Conservation (phyloP, 1,140 invertebrate species). For the Eumaeus atala region DNA sequence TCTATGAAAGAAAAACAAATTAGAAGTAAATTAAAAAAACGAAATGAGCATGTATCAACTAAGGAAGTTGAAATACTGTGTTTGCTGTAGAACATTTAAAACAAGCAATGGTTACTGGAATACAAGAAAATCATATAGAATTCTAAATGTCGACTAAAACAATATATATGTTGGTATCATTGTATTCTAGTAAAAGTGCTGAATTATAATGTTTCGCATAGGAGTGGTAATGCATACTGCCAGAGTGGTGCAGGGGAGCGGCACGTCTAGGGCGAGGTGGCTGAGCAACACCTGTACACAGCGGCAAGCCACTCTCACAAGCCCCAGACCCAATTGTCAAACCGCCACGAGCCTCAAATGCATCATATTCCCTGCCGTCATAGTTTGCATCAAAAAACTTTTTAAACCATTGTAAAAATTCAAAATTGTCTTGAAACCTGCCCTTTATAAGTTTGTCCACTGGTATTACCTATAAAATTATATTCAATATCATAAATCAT, state of each 20-base stretch:
- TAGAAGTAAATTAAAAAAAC: slow-evolving; percentile 58
- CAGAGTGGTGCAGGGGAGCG: slow-evolving; percentile 45
- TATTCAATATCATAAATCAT: not conserved
- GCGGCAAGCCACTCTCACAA: slow-evolving; percentile 59
- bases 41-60: slow-evolving; percentile 22
- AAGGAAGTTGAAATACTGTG: slow-evolving; percentile 13
- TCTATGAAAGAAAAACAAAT: slow-evolving; percentile 78
- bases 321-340: slow-evolving; percentile 61
- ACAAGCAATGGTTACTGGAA: slow-evolving; percentile 22
- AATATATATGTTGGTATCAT: slow-evolving; percentile 1
- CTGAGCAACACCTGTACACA: slow-evolving; percentile 39
- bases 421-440: slow-evolving; percentile 99
- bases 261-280: slow-evolving; percentile 38
- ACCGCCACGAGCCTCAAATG: slow-evolving; percentile 84
- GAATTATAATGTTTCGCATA: not conserved
- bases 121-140: no score
- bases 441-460: slow-evolving; percentile 98
- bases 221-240: slow-evolving; percentile 55
- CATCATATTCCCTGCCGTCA: slow-evolving; percentile 95
- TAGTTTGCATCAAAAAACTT: slow-evolving; percentile 99
- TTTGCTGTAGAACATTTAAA: not conserved
- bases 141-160: no score
- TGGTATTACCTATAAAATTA: slow-evolving; percentile 88
- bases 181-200: slow-evolving; percentile 2
- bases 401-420: slow-evolving; percentile 99